These are phyloP conservation scores for Actias luna DNA, from an alignment of 2,888 invertebrate species.

Conservation along the genomic window DNA sequence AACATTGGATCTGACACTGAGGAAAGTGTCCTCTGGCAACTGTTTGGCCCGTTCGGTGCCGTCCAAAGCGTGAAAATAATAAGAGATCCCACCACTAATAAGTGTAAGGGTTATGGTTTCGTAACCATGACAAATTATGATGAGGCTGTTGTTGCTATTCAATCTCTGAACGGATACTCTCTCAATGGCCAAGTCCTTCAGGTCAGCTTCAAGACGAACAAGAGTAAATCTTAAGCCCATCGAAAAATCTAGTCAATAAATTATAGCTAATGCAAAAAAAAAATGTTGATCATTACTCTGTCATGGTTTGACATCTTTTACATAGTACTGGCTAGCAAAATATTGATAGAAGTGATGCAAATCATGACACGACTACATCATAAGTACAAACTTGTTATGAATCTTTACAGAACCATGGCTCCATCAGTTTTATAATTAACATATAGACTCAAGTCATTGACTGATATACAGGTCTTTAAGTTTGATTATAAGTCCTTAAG, in stretches of 20 bases:
- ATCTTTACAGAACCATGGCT: conserved; percentile 11
- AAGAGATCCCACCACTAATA: conserved; percentile 96
- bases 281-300: conserved; percentile 79
- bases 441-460: neutral
- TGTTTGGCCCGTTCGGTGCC: conserved; percentile 98
- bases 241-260: conserved; percentile 79
- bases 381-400: conserved; percentile 56
- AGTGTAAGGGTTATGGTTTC: conserved; percentile 99
- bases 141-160: conserved; percentile 97
- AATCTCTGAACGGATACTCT: conserved; percentile 97
- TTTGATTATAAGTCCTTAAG: neutral
- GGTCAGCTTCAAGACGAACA: conserved; percentile 98
- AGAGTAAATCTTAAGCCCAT: conserved; percentile 86
- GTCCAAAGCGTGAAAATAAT: conserved; percentile 98
- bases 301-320: conserved; percentile 73
- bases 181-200: conserved; percentile 97
- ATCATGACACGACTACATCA: conserved; percentile 62
- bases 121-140: conserved; percentile 99
- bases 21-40: conserved; percentile 95
- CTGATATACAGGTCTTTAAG: neutral
- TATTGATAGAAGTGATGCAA: conserved; percentile 53
- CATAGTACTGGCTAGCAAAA: conserved; percentile 51
- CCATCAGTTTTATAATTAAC: neutral
- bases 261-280: conserved; percentile 78
- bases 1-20: conserved; percentile 96